Evolutionary conservation across 2,888 invertebrate genomes (phyloP), one percentile per base, ranked within the genome.

Genomic region (Pandemis cinnamomeana): DNA sequence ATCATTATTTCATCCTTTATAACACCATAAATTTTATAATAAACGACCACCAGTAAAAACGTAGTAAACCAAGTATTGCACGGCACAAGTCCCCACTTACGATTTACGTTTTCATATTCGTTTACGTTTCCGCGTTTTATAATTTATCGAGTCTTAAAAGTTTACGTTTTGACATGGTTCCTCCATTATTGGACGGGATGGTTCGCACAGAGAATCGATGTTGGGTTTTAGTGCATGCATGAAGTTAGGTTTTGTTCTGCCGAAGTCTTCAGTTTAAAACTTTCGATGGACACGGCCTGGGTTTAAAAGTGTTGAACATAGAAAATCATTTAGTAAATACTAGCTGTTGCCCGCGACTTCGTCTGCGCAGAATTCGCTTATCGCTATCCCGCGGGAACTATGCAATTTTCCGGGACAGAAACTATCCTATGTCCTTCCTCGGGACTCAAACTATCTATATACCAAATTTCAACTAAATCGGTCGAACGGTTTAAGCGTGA

Each of bases 1-100:
- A 86, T 87, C 89, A 90, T 93, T 91, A 93, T 90, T 91, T 86
- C 89, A 91, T 89, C 85, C 87, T 91, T 93, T 92, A 92, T 91
- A 86, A 82, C 80, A 82, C 81, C 88, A 89, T 93, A 93, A 93
- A 92, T 84, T 91, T 92, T 91, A 91, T 93, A 92, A 92, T 92
- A 92, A 92, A 92, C 90, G 90, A 84, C 84, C 84, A 77, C 77
- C 85, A 86, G 84, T 92, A 91, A 91, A 91, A 90, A 87, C 77
- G 79, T 74, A 84, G 87, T 90, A 88, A 86, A 86, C 79, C 86
- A 87, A 85, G 87, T 87, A 89, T 92, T 86, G 90, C 90, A 87
- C 89, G 86, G 78, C 75, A 76, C 78, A 68, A 75, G 76, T 80
- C 75, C 77, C 74, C 83, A 82, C 84, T 85, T 83, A 84, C 81